Evolutionary conservation across 1,140 invertebrate genomes (phyloP), one percentile per base, ranked within the genome.

Genomic region (Bacillus rossius): DNA sequence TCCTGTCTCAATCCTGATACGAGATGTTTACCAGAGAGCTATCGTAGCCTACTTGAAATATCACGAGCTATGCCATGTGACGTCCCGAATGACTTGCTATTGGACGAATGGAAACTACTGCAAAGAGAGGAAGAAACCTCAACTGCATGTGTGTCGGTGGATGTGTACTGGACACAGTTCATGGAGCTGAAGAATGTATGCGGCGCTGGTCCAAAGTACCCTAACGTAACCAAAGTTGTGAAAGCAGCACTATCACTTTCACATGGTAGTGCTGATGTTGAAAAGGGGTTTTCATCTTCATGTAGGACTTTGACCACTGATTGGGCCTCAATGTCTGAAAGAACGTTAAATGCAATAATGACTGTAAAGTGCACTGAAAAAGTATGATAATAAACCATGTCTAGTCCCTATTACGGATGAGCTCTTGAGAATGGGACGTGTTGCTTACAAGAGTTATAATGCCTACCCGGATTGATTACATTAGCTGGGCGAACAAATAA

Each of bases 221-320:
- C 57, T 0, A 29, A n/a, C 1, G 40, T 59, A 13, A n/a, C 52
- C 19, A 22, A 22, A 3, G 37, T 59, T 43, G 25, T 59, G 20
- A 55, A 59, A 55, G 52, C 52, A 3, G 26, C 37, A 45, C 20
- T 59, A 34, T 41, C n/a, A 25, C 3, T 59, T 23, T 45, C 57
- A 23, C 57, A 60, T 19, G 52, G 40, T 1, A 20, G 55, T 13
- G 51, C 52, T 13, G 58, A 60, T 16, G 58, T 60, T 0, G 52
- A 56, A 56, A 25, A 53, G 14, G 16, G 52, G 5, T 57, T 57
- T 60, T 60, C 53, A 16, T 14, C 23, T 14, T 56, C 58, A 14
- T 25, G 8, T 26, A 19, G 26, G 20, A 16, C 16, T 10, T 29
- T 57, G 8, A 57, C 41, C 8, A 43, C 54, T 23, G 23, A 43